Evolutionary conservation across 2,797 vertebrate species (phyloP).

Genomic region (Sebastes jordani): DNA sequence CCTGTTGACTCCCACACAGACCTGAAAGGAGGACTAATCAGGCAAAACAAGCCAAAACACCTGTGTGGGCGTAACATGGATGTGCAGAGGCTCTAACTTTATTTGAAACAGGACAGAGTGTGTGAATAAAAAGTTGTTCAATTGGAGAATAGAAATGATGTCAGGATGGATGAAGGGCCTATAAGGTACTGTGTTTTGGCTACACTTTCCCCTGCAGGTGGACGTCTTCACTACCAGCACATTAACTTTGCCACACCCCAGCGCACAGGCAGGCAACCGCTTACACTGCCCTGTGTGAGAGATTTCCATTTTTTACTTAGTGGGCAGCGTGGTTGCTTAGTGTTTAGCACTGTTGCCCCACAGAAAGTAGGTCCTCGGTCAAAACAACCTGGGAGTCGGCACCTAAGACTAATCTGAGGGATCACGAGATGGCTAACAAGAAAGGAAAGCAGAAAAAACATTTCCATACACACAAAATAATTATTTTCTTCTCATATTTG

Average conservation of each 20-base stretch:
- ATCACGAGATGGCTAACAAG: background rate
- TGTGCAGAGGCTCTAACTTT: constrained; percentile 31
- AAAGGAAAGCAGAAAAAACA: background rate
- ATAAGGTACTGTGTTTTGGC: background rate
- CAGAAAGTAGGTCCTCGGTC: background rate
- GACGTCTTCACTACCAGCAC: background rate
- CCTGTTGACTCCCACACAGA: constrained; percentile 47
- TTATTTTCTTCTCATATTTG: background rate
- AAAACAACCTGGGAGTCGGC: background rate
- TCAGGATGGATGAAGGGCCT: background rate
- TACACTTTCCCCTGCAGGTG: constrained; percentile 1
- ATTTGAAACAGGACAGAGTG: constrained; percentile 40
- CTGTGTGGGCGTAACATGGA: constrained; percentile 51
- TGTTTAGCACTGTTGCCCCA: background rate
- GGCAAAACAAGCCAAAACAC: constrained; percentile 54
- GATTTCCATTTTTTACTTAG: background rate
- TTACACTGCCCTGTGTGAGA: background rate
- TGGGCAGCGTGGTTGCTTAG: constrained; percentile 1
- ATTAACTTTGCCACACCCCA: background rate
- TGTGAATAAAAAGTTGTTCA: constrained; percentile 31
- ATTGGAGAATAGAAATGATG: constrained; percentile 17
- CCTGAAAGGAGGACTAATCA: constrained; percentile 57
- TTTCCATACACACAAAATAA: background rate
- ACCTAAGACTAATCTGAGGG: background rate
- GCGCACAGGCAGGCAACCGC: background rate